Evolutionary conservation across 2,797 vertebrate genomes (phyloP), one percentile per base, ranked within the genome.

Genomic region (Danio jaintianensis): DNA sequence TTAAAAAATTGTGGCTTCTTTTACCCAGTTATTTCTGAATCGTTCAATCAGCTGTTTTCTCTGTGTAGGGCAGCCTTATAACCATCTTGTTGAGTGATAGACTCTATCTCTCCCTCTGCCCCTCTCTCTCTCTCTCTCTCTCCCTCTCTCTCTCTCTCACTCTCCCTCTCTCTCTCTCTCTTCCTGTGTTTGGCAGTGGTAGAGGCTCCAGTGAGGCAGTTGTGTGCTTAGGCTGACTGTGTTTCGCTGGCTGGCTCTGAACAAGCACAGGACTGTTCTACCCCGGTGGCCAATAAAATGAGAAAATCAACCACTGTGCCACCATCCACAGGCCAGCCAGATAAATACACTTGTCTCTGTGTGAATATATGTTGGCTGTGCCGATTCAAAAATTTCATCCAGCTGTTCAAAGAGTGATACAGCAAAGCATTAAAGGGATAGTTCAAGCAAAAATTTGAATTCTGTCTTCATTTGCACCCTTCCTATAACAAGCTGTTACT

Each of bases 231-330:
- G 73, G 22, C 70, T 67, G 68, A 69, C 81, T 85, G 75, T 84
- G 86, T 87, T 76, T 83, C 55, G 76, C 82, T 86, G 87, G 82
- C 82, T 89, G 87, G 78, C 80, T 85, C 84, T 88, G 83, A 83
- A 86, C 86, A 87, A 87, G 83, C 85, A 79, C 58, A 85, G 77
- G 72, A 79, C 85, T 87, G 86, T 87, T 87, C 86, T 87, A 85
- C 86, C 85, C 83, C 86, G 86, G 83, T 87, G 86, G 83, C 86
- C 86, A 86, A 87, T 87, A 85, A 87, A 87, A 87, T 87, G 76
- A 87, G 86, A 87, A 87, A 87, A 83, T 80, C 86, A 85, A 83
- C 83, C 86, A 87, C 81, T 87, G 85, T 86, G 86, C 83, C 75
- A 82, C 70, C 62, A 67, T 80, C 77, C 74, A 63, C 29, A 36